Base-by-base conservation (phyloP, 1,140 invertebrate genomes). In the Drosophila tristis region DNA sequence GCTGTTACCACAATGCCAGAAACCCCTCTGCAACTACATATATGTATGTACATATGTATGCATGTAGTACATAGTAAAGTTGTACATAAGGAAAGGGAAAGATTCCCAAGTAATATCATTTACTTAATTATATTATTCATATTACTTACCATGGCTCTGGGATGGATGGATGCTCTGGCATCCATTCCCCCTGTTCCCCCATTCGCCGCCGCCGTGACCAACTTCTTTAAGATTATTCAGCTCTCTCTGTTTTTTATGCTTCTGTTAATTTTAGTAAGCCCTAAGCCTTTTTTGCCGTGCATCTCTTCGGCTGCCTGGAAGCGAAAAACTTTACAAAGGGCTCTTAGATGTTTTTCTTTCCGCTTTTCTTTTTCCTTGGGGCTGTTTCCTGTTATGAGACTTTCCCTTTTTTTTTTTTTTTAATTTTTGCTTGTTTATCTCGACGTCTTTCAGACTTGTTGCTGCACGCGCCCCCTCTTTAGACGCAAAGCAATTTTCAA, bases 41-140 rank as follows among this genome's bases (percentile, higher is more conserved):
- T 23, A 23, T 0, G 2, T 23, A 23, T 23, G 23, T 25, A 4
- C 23, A 25, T 25, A 25, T 25, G 23, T 23, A 23, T 2, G 4
- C 2, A 23, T 23, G 23, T 23, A 25, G 3, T 25, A 25, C 23
- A 25, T 25, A 4, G 23, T 25, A 4, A 25, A 25, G 23, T 25
- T 71, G 48, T 71, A 58, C 75, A 65, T 59, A 73, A 61, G 72
- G 1, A 16, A 16, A 16, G 16, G 16, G 16, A 16, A 16, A 16
- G 20, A 1, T 20, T 20, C 20, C 20, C 20, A 20, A 20, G 53
- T 64, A 82, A 82, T 78, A 78, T 74, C 59, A 78, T 81, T 81
- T 57, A 15, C 35, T 53, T 53, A 35, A 70, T 70, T 50, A 70
- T 70, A 58, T 70, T 53, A 70, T 70, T 11, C 29, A 8, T 8